Conservation (phyloP, 1,140 invertebrate genomes). For the Magallana ariakensis region DNA sequence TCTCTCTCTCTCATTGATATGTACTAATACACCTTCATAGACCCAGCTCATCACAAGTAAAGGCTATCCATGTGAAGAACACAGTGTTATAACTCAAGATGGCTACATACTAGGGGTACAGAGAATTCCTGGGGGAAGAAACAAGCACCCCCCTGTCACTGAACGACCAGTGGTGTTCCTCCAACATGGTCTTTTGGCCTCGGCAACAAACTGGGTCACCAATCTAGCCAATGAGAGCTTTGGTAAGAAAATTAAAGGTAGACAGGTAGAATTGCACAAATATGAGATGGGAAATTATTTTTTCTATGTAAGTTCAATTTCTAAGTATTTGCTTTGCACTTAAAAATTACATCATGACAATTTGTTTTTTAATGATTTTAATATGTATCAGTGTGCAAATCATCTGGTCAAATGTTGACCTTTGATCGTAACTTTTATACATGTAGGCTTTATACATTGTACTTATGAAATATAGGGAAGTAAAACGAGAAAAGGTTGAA, state of each 20-base stretch:
- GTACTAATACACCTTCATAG: slow-evolving; percentile 52
- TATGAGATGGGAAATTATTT: too few species aligned
- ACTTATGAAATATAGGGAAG: too few species aligned
- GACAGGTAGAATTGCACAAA: neutral
- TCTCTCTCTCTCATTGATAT: neutral
- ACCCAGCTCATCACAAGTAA: slow-evolving; percentile 68
- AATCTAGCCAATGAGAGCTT: slow-evolving; percentile 73
- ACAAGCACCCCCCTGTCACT: neutral
- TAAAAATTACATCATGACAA: too few species aligned
- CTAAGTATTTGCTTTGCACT: too few species aligned
- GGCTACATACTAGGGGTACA: slow-evolving; percentile 73
- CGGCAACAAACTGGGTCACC: slow-evolving; percentile 67
- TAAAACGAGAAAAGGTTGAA: too few species aligned
- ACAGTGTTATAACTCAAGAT: slow-evolving; percentile 71
- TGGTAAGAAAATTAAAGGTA: slow-evolving; percentile 51
- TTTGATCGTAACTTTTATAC: too few species aligned
- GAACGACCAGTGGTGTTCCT: slow-evolving; percentile 67
- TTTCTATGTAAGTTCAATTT: too few species aligned
- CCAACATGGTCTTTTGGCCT: slow-evolving; percentile 73
- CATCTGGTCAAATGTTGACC: too few species aligned
- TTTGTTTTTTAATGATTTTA: too few species aligned
- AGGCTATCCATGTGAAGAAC: slow-evolving; percentile 73
- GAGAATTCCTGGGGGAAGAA: slow-evolving; percentile 69
- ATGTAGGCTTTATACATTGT: too few species aligned
- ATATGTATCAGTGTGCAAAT: too few species aligned